Conservation (phyloP, 2,888 invertebrate genomes). For the Lapara coniferarum region DNA sequence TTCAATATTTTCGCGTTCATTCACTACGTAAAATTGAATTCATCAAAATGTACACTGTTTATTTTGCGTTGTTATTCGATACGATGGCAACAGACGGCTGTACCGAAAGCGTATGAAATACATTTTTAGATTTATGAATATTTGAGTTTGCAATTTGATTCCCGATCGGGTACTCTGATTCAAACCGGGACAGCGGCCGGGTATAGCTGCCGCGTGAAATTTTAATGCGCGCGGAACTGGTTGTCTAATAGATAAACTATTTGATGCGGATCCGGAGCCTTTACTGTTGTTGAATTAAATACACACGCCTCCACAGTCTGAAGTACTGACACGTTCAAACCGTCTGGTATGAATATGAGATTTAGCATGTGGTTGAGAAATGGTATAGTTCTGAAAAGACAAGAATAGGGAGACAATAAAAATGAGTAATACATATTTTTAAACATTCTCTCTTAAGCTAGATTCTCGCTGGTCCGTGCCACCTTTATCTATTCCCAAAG, state of each 20-base stretch:
- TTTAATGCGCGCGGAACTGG: constrained; percentile 1
- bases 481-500: too few species aligned
- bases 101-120: not conserved
- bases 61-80: not conserved
- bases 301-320: not conserved
- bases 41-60: not conserved
- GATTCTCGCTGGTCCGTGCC: too few species aligned
- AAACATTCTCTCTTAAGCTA: too few species aligned
- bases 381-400: too few species aligned
- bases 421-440: too few species aligned
- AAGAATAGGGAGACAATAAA: too few species aligned
- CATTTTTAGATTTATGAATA: constrained; percentile 8
- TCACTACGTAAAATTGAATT: too few species aligned
- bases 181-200: not conserved
- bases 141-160: constrained; percentile 5
- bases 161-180: not conserved
- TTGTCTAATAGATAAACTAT: constrained; percentile 13
- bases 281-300: not conserved
- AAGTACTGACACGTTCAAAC: not conserved
- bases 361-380: too few species aligned
- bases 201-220: constrained; percentile 11
- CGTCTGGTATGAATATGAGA: too few species aligned
- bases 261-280: not conserved
- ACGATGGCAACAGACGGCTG: not conserved
- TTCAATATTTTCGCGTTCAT: too few species aligned